Evolutionary conservation across 2,113 vertebrate genomes (phyloP).

Genomic region (Brachirus orientalis): DNA sequence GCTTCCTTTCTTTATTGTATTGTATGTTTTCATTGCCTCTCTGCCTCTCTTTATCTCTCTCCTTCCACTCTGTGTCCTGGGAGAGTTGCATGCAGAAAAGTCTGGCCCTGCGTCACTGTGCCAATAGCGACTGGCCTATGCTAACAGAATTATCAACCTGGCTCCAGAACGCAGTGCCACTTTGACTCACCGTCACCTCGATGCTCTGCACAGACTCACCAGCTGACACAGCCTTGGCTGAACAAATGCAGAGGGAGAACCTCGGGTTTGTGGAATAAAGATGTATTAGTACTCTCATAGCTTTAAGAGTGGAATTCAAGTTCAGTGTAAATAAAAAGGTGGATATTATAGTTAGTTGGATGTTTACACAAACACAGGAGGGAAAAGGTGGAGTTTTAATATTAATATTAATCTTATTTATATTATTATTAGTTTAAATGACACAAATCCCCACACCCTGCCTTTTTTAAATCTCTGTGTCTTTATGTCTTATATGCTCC

Average conservation of each 20-base stretch:
- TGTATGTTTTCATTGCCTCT: constrained; percentile 52
- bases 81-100: constrained; percentile 44
- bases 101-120: not conserved
- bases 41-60: constrained; percentile 24
- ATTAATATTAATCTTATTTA: too few species aligned
- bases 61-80: constrained; percentile 33
- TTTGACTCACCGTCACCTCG: constrained; percentile 42
- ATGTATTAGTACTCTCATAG: constrained; percentile 41
- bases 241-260: constrained; percentile 34
- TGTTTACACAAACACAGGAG: constrained; percentile 6
- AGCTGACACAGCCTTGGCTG: constrained; percentile 21
- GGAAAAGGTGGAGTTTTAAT: too few species aligned
- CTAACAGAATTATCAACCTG: constrained; percentile 67
- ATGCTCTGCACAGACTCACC: not conserved
- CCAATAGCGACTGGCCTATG: constrained; percentile 28
- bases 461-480: too few species aligned
- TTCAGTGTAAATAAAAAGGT: too few species aligned
- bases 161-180: constrained; percentile 24
- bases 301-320: too few species aligned
- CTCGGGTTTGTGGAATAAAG: constrained; percentile 33
- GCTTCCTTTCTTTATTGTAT: constrained; percentile 62
- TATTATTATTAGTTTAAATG: too few species aligned
- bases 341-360: not conserved
- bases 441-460: too few species aligned
- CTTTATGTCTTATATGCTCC: too few species aligned